Evolutionary conservation across 2,113 vertebrate genomes (phyloP), one percentile per base, ranked within the genome.

Genomic region (Eira barbara): DNA sequence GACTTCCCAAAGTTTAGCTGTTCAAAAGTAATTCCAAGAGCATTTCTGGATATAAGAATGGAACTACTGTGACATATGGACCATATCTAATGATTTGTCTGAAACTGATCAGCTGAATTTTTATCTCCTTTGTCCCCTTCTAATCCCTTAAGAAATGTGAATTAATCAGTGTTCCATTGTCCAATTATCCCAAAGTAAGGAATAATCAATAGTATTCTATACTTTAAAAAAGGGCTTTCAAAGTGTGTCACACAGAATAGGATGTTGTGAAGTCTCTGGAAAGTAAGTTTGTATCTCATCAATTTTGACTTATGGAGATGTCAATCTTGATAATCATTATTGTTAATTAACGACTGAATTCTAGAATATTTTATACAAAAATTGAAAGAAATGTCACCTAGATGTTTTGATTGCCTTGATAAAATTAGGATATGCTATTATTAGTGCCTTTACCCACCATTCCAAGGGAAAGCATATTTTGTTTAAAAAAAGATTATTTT

Each of bases 41-140:
- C 92, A 93, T 88, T 98, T 98, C 97, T 98, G 98, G 97, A 96
- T 98, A 98, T 42, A 91, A n/a, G 89, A 98, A 95, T 73, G 45
- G 96, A 98, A 97, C 97, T 98, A 95, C 86, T 97, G 89, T 95
- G 97, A 96, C 96, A 96, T 90, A 76, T 86, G 82, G 82, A 80
- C 88, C 59, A 93, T 97, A 97, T 97, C 94, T 94, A 61, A 97
- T 86, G 78, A 94, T 83, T 91, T 5, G 6, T 96, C 42, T 97
- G 96, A 97, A 94, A 89, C 47, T 9, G 63, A 86, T 96, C 89
- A 79, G 73, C 27, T 83, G 69, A 87, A 25, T 89, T 74, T 95
- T 91, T 94, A 80, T 23, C 18, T 95, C 87, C 52, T 94, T 85
- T 84, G 45, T 55, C 57, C 12, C 12, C 10, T 92, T 89, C 45